Conservation (phyloP, 2,888 invertebrate genomes). For the Oligia latruncula region DNA sequence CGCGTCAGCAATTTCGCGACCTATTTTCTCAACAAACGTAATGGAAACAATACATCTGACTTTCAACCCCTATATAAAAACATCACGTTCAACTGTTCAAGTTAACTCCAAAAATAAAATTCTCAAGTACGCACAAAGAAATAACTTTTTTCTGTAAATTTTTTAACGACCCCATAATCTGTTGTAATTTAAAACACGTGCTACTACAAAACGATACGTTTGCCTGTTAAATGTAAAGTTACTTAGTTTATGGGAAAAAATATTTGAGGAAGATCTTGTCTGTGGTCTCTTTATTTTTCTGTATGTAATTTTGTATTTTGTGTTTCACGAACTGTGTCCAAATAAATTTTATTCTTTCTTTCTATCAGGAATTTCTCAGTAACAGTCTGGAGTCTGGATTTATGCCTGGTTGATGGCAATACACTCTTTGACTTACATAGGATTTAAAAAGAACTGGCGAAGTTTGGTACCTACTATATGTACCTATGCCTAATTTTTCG, state of each 20-base stretch:
- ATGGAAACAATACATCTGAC: background rate
- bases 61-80: background rate
- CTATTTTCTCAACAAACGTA: background rate
- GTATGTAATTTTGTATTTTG: background rate
- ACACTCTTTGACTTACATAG: too few relatives aligned
- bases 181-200: conserved; percentile 47
- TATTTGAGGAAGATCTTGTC: conserved; percentile 24
- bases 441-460: too few relatives aligned
- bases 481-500: too few relatives aligned
- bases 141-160: conserved; percentile 23
- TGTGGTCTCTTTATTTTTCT: background rate
- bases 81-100: background rate
- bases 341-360: too few relatives aligned
- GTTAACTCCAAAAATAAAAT: conserved; percentile 29
- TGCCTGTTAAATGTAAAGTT: conserved; percentile 26
- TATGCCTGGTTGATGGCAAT: too few relatives aligned
- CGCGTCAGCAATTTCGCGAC: background rate
- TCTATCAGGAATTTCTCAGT: too few relatives aligned
- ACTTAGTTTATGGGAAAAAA: conserved; percentile 32
- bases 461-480: too few relatives aligned
- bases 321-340: too few relatives aligned
- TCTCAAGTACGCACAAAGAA: conserved; percentile 47
- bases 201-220: conserved; percentile 28
- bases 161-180: conserved; percentile 36
- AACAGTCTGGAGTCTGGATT: too few relatives aligned